Evolutionary conservation across 1,140 invertebrate species (phyloP).

Genomic region (Tetramorium simillimum): DNA sequence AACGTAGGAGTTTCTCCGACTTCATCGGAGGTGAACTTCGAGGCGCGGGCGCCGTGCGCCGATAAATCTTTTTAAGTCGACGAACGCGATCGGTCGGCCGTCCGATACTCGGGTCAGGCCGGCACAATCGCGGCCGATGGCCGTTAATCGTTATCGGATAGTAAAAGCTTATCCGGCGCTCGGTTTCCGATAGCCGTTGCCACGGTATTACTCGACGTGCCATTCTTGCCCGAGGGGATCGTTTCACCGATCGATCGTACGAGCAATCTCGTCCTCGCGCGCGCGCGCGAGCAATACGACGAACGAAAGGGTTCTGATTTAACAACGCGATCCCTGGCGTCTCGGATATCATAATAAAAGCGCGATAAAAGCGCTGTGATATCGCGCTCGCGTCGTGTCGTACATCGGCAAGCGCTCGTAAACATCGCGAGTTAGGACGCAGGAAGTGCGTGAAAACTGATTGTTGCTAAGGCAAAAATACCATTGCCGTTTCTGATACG

Average conservation of each 20-base stretch:
- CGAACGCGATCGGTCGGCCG: slow-evolving; percentile 26
- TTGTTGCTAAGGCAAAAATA: slow-evolving; percentile 23
- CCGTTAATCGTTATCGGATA: slow-evolving; percentile 72
- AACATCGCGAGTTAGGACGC: slow-evolving; percentile 28
- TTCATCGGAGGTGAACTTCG: slow-evolving; percentile 22
- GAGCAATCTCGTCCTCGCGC: slow-evolving; percentile 41
- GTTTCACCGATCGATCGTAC: slow-evolving; percentile 44
- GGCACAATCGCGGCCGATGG: slow-evolving; percentile 39
- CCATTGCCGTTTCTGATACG: neutral
- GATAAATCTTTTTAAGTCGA: slow-evolving; percentile 34
- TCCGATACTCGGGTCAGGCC: neutral
- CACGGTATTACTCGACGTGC: slow-evolving; percentile 24
- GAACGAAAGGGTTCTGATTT: slow-evolving; percentile 42
- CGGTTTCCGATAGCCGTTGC: slow-evolving; percentile 48
- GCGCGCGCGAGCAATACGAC: neutral
- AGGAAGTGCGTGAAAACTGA: slow-evolving; percentile 27
- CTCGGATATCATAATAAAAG: slow-evolving; percentile 58
- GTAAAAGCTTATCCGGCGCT: slow-evolving; percentile 70
- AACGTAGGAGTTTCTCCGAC: slow-evolving; percentile 20
- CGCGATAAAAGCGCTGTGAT: slow-evolving; percentile 48
- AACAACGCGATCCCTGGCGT: slow-evolving; percentile 46
- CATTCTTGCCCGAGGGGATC: slow-evolving; percentile 39
- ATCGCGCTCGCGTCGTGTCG: slow-evolving; percentile 44
- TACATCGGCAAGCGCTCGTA: slow-evolving; percentile 35
- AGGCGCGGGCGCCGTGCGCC: slow-evolving; percentile 13